Percentiles rank a stretch among this genome's conserved stretches.
phyloP scores from a whole-genome alignment of 2,113 vertebrate species.

The Lophius piscatorius region DNA sequence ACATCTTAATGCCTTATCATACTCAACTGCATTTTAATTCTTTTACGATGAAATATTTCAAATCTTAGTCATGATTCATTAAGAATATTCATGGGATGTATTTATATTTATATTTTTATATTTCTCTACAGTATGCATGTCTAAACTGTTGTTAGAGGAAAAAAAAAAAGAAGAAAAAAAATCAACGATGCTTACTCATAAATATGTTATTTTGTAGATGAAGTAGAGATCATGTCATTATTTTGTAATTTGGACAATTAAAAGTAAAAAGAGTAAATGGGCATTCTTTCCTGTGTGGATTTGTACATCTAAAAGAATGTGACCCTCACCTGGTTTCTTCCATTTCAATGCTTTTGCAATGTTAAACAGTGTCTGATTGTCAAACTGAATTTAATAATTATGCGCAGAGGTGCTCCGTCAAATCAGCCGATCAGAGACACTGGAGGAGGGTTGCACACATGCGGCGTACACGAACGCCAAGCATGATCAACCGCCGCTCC shows the following conservation, averaged over 20 bases:
- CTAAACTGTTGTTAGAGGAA: conserved; percentile 79
- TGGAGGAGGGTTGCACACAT: no score
- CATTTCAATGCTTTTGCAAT: no score
- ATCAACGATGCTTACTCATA: conserved; percentile 79
- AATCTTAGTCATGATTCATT: conserved; percentile 82
- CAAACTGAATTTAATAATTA: no score
- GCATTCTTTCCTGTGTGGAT: conserved; percentile 38
- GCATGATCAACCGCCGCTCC: no score
- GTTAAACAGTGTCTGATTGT: no score
- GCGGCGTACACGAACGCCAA: no score
- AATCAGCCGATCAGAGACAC: no score
- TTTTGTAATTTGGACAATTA: conserved; percentile 86
- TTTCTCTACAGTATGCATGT: conserved; percentile 86
- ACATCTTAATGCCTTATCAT: conserved; percentile 85
- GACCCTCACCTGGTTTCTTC: no score
- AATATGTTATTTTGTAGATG: conserved; percentile 81
- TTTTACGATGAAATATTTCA: conserved; percentile 82
- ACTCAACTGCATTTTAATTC: conserved; percentile 81
- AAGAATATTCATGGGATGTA: conserved; percentile 84
- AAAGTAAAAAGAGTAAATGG: conserved; percentile 78
- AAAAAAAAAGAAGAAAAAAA: conserved; percentile 55
- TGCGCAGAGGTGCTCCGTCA: no score
- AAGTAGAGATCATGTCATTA: conserved; percentile 83
- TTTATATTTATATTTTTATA: conserved; percentile 89
- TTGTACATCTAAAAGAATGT: not conserved